A percentile compares a stretch with the other conserved stretches of the same genome.
Conservation (phyloP, 2,888 invertebrate species). For the Meteorus colon region DNA sequence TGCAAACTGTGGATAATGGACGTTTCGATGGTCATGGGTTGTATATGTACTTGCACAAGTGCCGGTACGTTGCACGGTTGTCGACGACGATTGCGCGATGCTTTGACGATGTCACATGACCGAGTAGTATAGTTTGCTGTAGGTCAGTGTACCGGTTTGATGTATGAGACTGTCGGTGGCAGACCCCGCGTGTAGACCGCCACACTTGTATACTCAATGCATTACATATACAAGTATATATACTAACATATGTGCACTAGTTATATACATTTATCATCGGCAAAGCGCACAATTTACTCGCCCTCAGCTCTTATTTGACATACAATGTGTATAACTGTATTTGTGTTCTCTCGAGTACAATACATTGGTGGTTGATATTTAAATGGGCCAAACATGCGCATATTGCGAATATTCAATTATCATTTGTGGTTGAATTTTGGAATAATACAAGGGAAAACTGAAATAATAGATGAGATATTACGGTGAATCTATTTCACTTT, state of each 20-base stretch:
- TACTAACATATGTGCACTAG: not conserved
- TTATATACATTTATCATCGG: conserved; percentile 46
- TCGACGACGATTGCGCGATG: conserved; percentile 34
- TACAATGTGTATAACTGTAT: not conserved
- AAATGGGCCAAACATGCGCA: not conserved
- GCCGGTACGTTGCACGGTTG: not conserved
- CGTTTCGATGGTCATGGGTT: conserved; percentile 57
- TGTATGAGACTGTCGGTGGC: conserved; percentile 53
- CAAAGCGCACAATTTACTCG: conserved; percentile 42
- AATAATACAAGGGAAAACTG: too few species aligned
- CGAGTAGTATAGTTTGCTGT: conserved; percentile 49
- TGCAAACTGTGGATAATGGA: conserved; percentile 60
- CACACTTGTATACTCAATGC: conserved; percentile 41
- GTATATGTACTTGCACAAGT: conserved; percentile 43
- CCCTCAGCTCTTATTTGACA: not conserved
- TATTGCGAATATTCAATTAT: not conserved
- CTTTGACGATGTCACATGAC: conserved; percentile 37
- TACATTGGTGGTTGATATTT: not conserved
- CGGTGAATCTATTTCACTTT: not conserved
- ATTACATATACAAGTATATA: not conserved
- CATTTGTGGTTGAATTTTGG: not conserved
- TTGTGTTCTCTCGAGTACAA: conserved; percentile 2
- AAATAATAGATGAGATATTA: too few species aligned
- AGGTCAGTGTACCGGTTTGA: conserved; percentile 64
- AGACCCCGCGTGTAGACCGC: conserved; percentile 45